Evolutionary conservation across 92 coral and sea anemone genomes (phyloP), one percentile per base, ranked within the genome.

Genomic region (Actinostola sp.): DNA sequence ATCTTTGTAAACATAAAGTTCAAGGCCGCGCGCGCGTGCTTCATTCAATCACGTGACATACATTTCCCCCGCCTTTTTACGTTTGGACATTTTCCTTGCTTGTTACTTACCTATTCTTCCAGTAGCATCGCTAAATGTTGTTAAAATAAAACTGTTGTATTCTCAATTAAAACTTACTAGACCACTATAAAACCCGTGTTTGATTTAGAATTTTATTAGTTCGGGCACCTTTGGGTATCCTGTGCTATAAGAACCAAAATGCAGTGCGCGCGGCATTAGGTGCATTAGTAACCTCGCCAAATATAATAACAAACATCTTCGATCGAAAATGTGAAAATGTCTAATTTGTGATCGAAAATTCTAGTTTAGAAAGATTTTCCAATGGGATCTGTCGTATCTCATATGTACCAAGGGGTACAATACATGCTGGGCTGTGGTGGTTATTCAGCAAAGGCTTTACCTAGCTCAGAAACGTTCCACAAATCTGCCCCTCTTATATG

Each of bases 301-400:
- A 14, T n/a, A 3, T 17, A 20, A 41, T 25, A 17, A 68, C 14
- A 68, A 26, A 68, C 57, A 68, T 27, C 21, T n/a, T 29, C 0
- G 24, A 19, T 5, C 23, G 14, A 49, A 20, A 67, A 67, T 36
- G 45, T 27, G 12, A 50, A 67, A 41, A 50, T 68, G 62, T 7
- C 48, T 32, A 23, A 15, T 30, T 31, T 68, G 17, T 68, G 48
- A 68, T 68, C 21, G 46, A 24, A 25, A 13, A 26, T 61, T 48
- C 51, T 8, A 39, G 25, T 34, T 21, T 43, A 27, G 23, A 32
- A 14, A 44, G 54, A 19, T 32, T 50, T 61, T 50, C 82, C 73
- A 50, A 90, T 90, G 96, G 96, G 96, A 53, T 82, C 96, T 35
- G 81, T 86, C 28, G 89, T 90, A 57, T 90, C 96, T 78, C 76